Percentiles rank a stretch among this genome's conserved stretches.
Conservation (phyloP, 2,888 invertebrate species). For the Tinea pellionella region DNA sequence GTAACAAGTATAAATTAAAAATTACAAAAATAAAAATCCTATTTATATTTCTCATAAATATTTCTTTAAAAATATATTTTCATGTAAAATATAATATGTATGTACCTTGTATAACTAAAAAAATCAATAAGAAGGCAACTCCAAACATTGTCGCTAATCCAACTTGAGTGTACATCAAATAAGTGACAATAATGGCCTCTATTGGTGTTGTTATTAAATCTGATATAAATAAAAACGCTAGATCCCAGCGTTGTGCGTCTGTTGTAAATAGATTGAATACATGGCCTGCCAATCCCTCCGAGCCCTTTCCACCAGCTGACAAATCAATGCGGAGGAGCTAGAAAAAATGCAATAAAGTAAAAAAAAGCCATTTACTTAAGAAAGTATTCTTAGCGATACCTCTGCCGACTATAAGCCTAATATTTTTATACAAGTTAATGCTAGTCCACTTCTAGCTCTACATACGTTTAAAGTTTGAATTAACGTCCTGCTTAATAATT, state of each 20-base stretch:
- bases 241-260: constrained; percentile 88
- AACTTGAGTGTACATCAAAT: constrained; percentile 75
- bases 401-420: no score
- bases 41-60: no score
- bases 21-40: no score
- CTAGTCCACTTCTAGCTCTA: no score
- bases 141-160: constrained; percentile 70
- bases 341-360: constrained; percentile 21
- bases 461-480: no score
- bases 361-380: constrained; percentile 23
- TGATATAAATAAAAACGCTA: constrained; percentile 82
- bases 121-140: constrained; percentile 67
- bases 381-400: no score
- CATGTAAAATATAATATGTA: no score
- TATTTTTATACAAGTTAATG: no score
- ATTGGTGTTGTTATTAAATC: constrained; percentile 87
- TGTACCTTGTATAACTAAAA: no score
- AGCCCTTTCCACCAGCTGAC: constrained; percentile 65
- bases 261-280: constrained; percentile 85
- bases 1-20: no score
- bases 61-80: no score
- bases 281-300: constrained; percentile 75
- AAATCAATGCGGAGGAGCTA: constrained; percentile 79
- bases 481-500: no score
- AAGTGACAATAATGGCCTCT: constrained; percentile 80